A percentile compares a stretch with the other conserved stretches of the same genome.
phyloP scores from a whole-genome alignment of 2,113 vertebrate genomes.

The Solea solea region DNA sequence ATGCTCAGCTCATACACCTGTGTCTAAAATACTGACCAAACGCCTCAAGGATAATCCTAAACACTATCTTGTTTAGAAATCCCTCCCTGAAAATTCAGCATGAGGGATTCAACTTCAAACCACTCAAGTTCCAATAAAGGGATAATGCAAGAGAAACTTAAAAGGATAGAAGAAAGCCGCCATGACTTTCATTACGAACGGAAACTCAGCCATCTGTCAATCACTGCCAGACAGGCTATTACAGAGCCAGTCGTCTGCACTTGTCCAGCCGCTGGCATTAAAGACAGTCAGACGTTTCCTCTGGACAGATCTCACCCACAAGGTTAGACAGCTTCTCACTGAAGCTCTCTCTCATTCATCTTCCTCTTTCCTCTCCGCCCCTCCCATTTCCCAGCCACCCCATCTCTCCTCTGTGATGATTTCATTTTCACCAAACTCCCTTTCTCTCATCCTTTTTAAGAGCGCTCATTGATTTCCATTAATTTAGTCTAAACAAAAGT shows the following conservation, averaged over 20 bases:
- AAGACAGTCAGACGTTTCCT: constrained; percentile 51
- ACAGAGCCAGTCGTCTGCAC: constrained; percentile 47
- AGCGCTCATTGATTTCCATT: too few species aligned
- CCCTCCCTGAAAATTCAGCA: neutral
- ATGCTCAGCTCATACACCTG: too few species aligned
- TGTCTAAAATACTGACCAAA: too few species aligned
- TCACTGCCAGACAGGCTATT: constrained; percentile 64
- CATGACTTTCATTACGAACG: constrained; percentile 41
- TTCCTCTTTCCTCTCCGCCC: constrained; percentile 21
- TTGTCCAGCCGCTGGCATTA: constrained; percentile 46
- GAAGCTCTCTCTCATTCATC: constrained; percentile 39
- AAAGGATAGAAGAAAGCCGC: constrained; percentile 33
- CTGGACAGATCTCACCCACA: constrained; percentile 47
- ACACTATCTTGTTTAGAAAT: neutral
- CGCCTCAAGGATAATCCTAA: too few species aligned
- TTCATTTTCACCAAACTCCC: constrained; percentile 27
- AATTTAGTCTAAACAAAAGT: too few species aligned
- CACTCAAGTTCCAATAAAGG: too few species aligned
- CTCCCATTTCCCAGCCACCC: constrained; percentile 24
- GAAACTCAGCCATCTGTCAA: constrained; percentile 56
- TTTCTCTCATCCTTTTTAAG: neutral
- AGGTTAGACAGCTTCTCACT: constrained; percentile 53
- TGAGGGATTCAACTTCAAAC: neutral
- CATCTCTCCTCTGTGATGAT: constrained; percentile 58
- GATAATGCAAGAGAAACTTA: constrained; percentile 24